Conservation (phyloP, 53 echinoderm and acorn worm species). For the Astropecten irregularis region DNA sequence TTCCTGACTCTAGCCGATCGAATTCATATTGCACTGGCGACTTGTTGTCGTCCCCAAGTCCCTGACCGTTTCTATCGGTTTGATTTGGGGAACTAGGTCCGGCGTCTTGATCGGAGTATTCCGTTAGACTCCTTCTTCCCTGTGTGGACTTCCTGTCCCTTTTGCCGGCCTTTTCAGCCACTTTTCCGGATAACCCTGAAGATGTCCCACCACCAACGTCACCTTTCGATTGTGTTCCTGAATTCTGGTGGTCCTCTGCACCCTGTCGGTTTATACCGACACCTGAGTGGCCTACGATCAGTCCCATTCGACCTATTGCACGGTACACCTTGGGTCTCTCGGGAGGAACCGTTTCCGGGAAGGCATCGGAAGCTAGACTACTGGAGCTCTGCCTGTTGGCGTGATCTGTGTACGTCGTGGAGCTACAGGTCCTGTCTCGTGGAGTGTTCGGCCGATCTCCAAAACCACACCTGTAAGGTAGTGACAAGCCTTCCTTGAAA, state of each 20-base stretch:
- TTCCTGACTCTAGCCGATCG: not conserved
- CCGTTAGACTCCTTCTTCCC: not conserved
- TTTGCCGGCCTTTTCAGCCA: not conserved
- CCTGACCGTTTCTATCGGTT: not conserved
- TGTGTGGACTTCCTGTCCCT: not conserved
- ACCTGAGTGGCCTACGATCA: constrained; percentile 63
- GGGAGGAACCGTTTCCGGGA: constrained; percentile 58
- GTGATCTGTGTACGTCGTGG: constrained; percentile 77
- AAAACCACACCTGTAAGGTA: constrained; percentile 20
- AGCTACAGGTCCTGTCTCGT: constrained; percentile 59
- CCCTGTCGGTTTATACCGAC: constrained; percentile 2
- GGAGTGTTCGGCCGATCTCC: constrained; percentile 20
- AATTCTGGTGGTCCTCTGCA: constrained; percentile 6
- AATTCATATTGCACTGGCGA: not conserved
- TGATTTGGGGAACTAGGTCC: not conserved
- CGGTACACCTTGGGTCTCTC: constrained; percentile 58
- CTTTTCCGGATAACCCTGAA: not conserved
- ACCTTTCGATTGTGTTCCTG: not conserved
- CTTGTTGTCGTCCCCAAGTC: not conserved
- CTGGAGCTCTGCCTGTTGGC: constrained; percentile 78
- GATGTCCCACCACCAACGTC: not conserved
- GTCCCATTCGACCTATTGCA: constrained; percentile 73
- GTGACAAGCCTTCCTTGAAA: not conserved
- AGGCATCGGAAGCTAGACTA: constrained; percentile 77
- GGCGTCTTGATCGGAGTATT: not conserved